These are phyloP conservation scores for Drosophila gaucha DNA, from an alignment of 2,888 invertebrate genomes.

Conservation along the genomic window DNA sequence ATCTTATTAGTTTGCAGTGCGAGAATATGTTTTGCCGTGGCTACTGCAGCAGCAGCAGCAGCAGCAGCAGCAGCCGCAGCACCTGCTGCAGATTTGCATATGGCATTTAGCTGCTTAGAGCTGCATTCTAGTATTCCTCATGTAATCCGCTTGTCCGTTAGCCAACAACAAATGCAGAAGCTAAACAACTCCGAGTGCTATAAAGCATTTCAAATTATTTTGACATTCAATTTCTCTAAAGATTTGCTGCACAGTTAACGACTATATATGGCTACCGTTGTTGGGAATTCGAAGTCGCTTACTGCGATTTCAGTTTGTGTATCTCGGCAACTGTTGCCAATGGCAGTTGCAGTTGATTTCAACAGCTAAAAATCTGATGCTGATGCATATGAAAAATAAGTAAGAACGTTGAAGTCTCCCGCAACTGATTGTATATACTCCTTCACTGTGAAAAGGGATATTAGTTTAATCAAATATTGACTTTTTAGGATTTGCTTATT, in stretches of 20 bases:
- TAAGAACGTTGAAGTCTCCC: too few species aligned
- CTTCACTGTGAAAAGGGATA: too few species aligned
- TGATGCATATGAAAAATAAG: too few species aligned
- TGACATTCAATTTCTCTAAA: constrained; percentile 47
- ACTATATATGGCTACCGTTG: background rate
- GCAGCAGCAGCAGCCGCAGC: constrained; percentile 3
- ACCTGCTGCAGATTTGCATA: constrained; percentile 57
- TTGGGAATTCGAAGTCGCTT: too few species aligned
- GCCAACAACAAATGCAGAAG: constrained; percentile 10
- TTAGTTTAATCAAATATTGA: too few species aligned
- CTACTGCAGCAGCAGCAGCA: constrained; percentile 14
- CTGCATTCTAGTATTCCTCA: constrained; percentile 44
- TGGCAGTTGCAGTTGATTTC: too few species aligned
- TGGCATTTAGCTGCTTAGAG: constrained; percentile 46
- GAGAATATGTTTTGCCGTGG: constrained; percentile 52
- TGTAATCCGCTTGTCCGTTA: constrained; percentile 52
- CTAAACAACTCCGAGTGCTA: constrained; percentile 19
- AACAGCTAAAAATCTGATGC: too few species aligned
- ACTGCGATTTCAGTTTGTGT: background rate
- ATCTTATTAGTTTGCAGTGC: constrained; percentile 74
- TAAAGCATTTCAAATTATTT: constrained; percentile 55
- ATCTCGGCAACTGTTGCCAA: constrained; percentile 1
- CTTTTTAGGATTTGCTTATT: too few species aligned
- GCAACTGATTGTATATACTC: too few species aligned
- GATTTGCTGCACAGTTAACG: constrained; percentile 16